A percentile compares a stretch with the other conserved stretches of the same genome.
These are phyloP conservation scores for Crossaster papposus DNA, from an alignment of 53 echinoderm and acorn worm genomes.

Conservation along the genomic window DNA sequence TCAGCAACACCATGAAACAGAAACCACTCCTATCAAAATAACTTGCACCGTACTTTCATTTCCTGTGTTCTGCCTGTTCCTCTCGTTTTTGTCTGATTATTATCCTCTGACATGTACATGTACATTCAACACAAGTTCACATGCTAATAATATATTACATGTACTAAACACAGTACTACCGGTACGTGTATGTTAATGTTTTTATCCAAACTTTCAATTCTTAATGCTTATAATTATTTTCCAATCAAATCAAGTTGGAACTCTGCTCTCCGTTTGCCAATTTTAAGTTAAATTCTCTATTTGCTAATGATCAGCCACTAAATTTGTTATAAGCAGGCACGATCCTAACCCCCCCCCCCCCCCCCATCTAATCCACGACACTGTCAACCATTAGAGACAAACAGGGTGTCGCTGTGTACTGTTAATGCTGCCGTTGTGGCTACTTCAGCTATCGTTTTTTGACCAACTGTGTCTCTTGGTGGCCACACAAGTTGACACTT, in stretches of 20 bases:
- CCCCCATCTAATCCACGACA: constrained; percentile 34
- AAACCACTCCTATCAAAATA: not conserved
- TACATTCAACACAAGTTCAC: not conserved
- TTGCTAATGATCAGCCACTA: not conserved
- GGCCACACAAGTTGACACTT: not conserved
- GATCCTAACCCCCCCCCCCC: constrained; percentile 10
- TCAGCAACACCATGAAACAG: too few species aligned
- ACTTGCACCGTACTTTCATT: not conserved
- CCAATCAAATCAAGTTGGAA: not conserved
- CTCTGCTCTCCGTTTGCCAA: not conserved
- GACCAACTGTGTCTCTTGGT: not conserved
- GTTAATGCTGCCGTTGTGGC: constrained; percentile 1
- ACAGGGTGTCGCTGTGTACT: constrained; percentile 9
- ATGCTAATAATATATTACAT: too few species aligned
- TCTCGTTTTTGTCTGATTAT: not conserved
- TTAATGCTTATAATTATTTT: too few species aligned
- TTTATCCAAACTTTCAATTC: too few species aligned
- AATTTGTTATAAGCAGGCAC: not conserved
- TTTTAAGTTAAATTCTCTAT: not conserved
- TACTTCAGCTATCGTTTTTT: not conserved
- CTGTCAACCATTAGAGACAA: constrained; percentile 23
- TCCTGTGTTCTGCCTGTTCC: not conserved
- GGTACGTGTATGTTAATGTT: too few species aligned
- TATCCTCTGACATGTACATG: not conserved
- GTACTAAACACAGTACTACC: too few species aligned